Conservation (phyloP, 2,888 invertebrate genomes). For the Drosophila rellima region DNA sequence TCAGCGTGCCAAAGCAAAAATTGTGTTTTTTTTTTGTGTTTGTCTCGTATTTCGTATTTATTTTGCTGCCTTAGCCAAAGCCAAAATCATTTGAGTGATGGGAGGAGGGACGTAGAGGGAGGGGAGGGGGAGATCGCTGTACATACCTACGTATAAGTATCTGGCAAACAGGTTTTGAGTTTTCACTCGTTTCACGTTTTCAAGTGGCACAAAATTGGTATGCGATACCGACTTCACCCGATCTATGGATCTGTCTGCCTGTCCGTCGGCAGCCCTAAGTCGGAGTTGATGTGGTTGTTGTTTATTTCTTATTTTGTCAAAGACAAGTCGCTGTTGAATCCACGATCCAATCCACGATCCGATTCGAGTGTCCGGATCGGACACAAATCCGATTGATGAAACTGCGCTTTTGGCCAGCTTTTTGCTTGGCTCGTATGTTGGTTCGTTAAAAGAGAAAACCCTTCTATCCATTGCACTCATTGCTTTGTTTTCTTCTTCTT, state of each 20-base stretch:
- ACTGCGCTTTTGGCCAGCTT: slow-evolving; percentile 48
- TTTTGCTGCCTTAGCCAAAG: slow-evolving; percentile 34
- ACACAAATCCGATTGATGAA: slow-evolving; percentile 61
- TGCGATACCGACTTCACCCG: slow-evolving; percentile 47
- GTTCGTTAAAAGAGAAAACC: slow-evolving; percentile 71
- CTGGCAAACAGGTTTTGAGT: slow-evolving; percentile 69
- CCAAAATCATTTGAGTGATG: slow-evolving; percentile 49
- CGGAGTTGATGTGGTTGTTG: slow-evolving; percentile 31
- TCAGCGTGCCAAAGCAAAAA: slow-evolving; percentile 54
- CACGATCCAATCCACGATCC: slow-evolving; percentile 19
- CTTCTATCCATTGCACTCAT: slow-evolving; percentile 55
- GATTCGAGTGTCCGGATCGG: slow-evolving; percentile 19
- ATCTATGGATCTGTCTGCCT: slow-evolving; percentile 3
- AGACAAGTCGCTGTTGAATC: slow-evolving; percentile 20
- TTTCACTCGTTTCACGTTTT: slow-evolving; percentile 78
- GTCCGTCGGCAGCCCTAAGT: slow-evolving; percentile 61
- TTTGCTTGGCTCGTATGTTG: slow-evolving; percentile 31
- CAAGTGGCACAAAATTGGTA: slow-evolving; percentile 73
- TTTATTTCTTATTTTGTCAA: slow-evolving; percentile 45
- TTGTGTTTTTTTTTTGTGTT: slow-evolving; percentile 19
- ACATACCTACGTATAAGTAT: slow-evolving; percentile 8
- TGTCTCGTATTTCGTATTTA: slow-evolving; percentile 3
- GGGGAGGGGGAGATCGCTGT: not conserved
- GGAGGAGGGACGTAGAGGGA: not conserved
- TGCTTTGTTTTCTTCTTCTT: slow-evolving; percentile 34